These are phyloP conservation scores for Nasonia longicornis DNA, from an alignment of 1,140 invertebrate genomes.

Conservation along the genomic window DNA sequence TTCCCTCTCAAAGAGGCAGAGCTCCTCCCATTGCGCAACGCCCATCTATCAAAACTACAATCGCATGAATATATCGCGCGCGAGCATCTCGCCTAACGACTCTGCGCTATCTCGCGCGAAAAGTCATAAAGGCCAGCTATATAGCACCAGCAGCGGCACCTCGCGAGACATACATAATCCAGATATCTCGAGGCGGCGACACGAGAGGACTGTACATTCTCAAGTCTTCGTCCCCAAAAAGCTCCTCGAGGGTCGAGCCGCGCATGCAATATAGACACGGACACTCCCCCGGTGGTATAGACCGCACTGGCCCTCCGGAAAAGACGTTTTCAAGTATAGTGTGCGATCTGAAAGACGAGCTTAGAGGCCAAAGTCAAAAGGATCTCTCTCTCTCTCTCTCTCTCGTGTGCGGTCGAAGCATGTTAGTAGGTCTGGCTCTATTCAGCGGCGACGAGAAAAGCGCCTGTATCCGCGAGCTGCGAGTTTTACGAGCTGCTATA, in stretches of 20 bases:
- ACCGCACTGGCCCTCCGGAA: background rate
- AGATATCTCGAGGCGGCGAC: background rate
- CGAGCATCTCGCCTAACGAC: too few relatives aligned
- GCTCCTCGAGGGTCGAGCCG: background rate
- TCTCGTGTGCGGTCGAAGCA: background rate
- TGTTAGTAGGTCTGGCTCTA: background rate
- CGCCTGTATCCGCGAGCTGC: background rate
- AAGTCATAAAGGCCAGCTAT: background rate
- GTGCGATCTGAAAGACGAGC: background rate
- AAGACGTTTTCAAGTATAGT: background rate
- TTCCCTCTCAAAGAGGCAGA: too few relatives aligned
- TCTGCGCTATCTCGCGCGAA: background rate
- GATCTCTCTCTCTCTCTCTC: background rate
- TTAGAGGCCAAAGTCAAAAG: conserved; percentile 18
- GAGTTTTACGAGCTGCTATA: conserved; percentile 1
- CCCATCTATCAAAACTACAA: too few relatives aligned
- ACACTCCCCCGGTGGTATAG: background rate
- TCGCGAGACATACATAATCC: background rate
- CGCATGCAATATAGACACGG: background rate
- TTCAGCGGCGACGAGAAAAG: background rate
- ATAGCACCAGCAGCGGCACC: background rate
- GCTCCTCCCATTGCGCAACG: too few relatives aligned
- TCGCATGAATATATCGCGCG: too few relatives aligned
- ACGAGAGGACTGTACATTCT: background rate
- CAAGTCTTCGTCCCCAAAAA: background rate